Conservation (phyloP, 2,888 invertebrate species). For the Nezara viridula region DNA sequence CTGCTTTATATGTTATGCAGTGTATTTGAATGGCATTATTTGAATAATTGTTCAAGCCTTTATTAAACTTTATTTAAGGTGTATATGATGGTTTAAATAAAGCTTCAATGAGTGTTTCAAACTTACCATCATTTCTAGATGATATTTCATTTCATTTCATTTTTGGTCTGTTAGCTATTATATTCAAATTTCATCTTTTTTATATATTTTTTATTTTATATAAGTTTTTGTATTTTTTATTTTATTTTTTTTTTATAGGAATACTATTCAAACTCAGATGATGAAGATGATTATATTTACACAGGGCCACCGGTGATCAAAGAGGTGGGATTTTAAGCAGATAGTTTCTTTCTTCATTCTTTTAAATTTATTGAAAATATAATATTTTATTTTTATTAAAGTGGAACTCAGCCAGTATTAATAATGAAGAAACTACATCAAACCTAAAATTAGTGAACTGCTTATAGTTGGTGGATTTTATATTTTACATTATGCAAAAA, state of each 20-base stretch:
- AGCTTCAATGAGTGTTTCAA: not conserved
- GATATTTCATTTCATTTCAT: not conserved
- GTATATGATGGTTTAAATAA: not conserved
- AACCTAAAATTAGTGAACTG: not conserved
- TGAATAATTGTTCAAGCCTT: not conserved
- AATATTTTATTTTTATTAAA: slow-evolving; percentile 7
- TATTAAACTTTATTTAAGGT: not conserved
- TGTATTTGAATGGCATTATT: not conserved
- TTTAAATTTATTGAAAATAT: not conserved
- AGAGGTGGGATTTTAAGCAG: slow-evolving; percentile 51
- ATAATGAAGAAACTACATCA: not conserved
- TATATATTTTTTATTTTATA: not conserved
- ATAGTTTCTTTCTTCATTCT: not conserved
- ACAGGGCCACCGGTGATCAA: slow-evolving; percentile 29
- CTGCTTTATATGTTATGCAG: not conserved
- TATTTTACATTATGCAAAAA: not conserved
- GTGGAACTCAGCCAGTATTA: not conserved
- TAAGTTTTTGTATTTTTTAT: slow-evolving; percentile 21
- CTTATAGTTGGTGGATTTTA: not conserved
- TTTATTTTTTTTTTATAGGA: slow-evolving; percentile 62
- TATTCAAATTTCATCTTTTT: not conserved
- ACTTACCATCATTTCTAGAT: not conserved
- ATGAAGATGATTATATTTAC: slow-evolving; percentile 57
- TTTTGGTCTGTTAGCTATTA: not conserved
- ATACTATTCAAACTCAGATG: slow-evolving; percentile 62